Evolutionary conservation across 2,113 vertebrate species (phyloP), one percentile per base, ranked within the genome.

Genomic region (Fukomys damarensis): DNA sequence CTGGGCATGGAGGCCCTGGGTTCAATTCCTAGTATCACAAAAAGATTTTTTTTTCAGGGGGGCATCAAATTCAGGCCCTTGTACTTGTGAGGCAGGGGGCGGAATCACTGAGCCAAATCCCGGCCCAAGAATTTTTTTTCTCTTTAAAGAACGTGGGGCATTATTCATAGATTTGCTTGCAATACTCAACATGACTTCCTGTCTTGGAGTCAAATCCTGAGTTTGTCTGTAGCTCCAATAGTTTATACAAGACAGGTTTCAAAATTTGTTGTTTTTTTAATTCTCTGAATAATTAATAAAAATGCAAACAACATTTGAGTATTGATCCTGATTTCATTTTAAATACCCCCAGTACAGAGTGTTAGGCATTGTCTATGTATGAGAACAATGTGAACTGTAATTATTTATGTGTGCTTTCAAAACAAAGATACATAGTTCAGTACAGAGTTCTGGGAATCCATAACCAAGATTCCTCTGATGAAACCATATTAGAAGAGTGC

Each of bases 261-360:
- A 90, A 85, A 89, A 58, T 79, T 11, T 86, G 20, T n/a, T 56
- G 49, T 54, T 41, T 80, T 41, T 87, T 82, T 12, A 79, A 81
- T 49, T 49, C 74, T 72, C 17, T 96, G 54, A 87, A 84, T 83
- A 90, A 35, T 43, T 41, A 74, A 82, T 66, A 49, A n/a, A 74
- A 32, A 9, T 68, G 19, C 76, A 89, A 79, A 80, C 49, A 92
- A 77, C 32, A 92, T 87, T 84, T 85, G 68, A 80, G 54, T 79
- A 66, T 94, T 35, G 66, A n/a, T 41, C 83, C 70, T 91, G 77
- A 82, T 81, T 95, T 94, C 58, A 76, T 66, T 28, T 90, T 70
- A 81, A 82, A 61, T 96, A n/a, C 41, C 38, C n/a, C 22, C 24
- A 76, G 13, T 81, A 32, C 9, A 56, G 72, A 35, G 22, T 89